Evolutionary conservation across 2,888 invertebrate species (phyloP).

Genomic region (Neoaliturus tenellus): DNA sequence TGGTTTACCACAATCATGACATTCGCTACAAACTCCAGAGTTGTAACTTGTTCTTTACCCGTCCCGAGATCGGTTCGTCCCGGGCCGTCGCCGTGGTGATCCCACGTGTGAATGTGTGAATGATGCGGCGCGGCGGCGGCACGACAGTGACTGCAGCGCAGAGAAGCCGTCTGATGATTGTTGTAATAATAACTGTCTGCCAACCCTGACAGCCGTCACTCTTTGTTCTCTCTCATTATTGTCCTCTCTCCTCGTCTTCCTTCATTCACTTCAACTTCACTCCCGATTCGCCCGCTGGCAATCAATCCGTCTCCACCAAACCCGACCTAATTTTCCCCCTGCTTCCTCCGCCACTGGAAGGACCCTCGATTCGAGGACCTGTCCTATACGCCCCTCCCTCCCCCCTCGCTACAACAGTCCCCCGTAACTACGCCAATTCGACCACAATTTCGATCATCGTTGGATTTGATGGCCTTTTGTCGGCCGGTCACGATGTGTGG

Average conservation of each 20-base stretch:
- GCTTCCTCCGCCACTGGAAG: background rate
- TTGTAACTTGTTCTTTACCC: too few relatives aligned
- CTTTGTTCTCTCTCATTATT: slow-evolving; percentile 41
- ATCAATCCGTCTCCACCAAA: slow-evolving; percentile 26
- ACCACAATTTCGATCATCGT: slow-evolving; percentile 31
- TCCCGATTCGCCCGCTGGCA: slow-evolving; percentile 18
- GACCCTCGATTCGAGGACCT: slow-evolving; percentile 37
- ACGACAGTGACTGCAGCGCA: background rate
- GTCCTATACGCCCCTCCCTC: slow-evolving; percentile 10
- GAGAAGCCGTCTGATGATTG: slow-evolving; percentile 24
- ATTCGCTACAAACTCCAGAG: too few relatives aligned
- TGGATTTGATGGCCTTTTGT: slow-evolving; percentile 35
- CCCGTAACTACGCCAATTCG: slow-evolving; percentile 18
- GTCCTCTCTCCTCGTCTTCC: slow-evolving; percentile 24
- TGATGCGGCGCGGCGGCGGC: background rate
- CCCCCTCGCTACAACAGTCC: background rate
- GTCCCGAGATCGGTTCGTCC: too few relatives aligned
- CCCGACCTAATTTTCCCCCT: slow-evolving; percentile 14
- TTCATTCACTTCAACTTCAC: slow-evolving; percentile 11
- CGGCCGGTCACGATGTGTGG: slow-evolving; percentile 28
- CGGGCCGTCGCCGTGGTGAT: too few relatives aligned
- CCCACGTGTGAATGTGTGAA: background rate
- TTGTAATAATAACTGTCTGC: slow-evolving; percentile 49
- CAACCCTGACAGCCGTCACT: slow-evolving; percentile 2
- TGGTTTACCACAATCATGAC: too few relatives aligned